A percentile compares a stretch with the other conserved stretches of the same genome.
Conservation (phyloP, 2,888 invertebrate genomes). For the Falcaria lacertinaria region DNA sequence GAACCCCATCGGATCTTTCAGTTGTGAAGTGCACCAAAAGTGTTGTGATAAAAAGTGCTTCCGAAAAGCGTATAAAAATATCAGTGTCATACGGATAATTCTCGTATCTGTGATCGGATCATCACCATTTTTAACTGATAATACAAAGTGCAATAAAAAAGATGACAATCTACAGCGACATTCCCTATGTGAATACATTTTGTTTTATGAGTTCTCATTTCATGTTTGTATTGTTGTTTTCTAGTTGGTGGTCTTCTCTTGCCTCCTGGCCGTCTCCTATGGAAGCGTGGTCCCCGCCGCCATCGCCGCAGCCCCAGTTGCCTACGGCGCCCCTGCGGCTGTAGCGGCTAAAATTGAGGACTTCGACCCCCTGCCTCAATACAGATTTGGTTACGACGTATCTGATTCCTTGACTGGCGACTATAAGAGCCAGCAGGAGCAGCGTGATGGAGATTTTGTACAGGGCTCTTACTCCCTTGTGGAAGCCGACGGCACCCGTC, state of each 20-base stretch:
- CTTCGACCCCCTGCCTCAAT: constrained; percentile 80
- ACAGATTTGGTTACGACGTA: constrained; percentile 69
- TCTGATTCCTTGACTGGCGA: constrained; percentile 68
- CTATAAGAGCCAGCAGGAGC: constrained; percentile 70
- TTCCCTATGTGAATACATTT: no score
- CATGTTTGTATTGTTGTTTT: constrained; percentile 20
- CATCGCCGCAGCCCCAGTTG: constrained; percentile 43
- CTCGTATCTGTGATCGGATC: no score
- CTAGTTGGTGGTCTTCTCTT: constrained; percentile 66
- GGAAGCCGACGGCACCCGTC: constrained; percentile 64
- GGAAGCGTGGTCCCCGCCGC: constrained; percentile 58
- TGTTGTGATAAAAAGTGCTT: constrained; percentile 21
- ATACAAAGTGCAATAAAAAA: no score
- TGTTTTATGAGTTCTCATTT: not conserved
- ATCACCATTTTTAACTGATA: no score
- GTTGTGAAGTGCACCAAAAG: constrained; percentile 36
- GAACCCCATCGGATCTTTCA: constrained; percentile 33
- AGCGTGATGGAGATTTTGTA: constrained; percentile 77
- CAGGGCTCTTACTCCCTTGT: constrained; percentile 65
- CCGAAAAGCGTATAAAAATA: constrained; percentile 11
- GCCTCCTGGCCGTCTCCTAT: constrained; percentile 53
- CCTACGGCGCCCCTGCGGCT: constrained; percentile 38
- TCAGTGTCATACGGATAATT: not conserved
- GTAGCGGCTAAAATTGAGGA: constrained; percentile 59
- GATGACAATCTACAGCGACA: not conserved